Evolutionary conservation across 2,113 vertebrate genomes (phyloP).

Genomic region (Sterrhoptilus dennistouni): DNA sequence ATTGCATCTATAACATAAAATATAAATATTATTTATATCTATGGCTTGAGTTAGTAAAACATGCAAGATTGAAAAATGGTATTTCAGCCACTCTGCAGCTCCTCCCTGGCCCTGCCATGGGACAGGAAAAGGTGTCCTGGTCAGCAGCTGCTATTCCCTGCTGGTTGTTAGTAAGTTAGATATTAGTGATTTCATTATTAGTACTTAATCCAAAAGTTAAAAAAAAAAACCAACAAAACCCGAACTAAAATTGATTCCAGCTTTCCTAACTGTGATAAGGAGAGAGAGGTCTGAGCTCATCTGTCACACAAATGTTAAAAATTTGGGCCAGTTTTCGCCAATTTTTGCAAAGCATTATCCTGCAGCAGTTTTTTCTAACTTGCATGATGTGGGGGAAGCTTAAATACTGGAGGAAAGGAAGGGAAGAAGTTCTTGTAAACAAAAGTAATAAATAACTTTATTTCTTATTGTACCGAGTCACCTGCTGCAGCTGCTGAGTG

Average conservation of each 20-base stretch:
- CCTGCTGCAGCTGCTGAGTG: background rate
- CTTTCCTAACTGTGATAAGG: background rate
- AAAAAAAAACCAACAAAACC: background rate
- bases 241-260: background rate
- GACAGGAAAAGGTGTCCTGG: background rate
- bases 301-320: background rate
- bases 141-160: background rate
- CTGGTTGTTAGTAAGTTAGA: background rate
- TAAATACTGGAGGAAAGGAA: background rate
- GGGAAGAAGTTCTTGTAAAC: background rate
- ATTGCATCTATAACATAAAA: background rate
- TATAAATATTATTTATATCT: too few species aligned
- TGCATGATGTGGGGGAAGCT: background rate
- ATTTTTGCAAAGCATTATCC: background rate
- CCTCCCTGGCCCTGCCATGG: background rate
- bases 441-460: background rate
- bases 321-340: background rate
- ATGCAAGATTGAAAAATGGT: background rate
- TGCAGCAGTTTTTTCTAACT: background rate
- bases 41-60: background rate
- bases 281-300: background rate
- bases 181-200: background rate
- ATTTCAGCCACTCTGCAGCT: background rate
- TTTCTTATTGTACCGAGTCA: background rate
- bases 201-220: background rate